Base-by-base conservation (phyloP, 2,888 invertebrate genomes). In the Morinoia aosen region DNA sequence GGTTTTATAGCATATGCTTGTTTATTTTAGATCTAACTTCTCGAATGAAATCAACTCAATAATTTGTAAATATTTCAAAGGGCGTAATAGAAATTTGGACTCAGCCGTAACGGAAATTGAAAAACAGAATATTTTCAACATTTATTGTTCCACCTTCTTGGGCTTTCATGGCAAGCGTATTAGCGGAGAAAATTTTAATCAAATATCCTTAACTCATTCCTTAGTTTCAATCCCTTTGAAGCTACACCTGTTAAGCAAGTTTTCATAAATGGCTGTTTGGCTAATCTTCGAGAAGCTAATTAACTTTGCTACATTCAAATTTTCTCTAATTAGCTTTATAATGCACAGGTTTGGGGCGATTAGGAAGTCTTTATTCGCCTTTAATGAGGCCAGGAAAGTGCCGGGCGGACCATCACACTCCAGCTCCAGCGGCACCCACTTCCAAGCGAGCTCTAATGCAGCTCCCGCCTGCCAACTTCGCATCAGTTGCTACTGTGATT, bases 241-340 rank as follows among this genome's bases (percentile, higher is more conserved):
- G 76, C 19, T 76, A 16, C 12, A 25, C 76, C 25, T 61, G 19
- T 61, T 16, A 61, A 61, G 61, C 61, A 16, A 25, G 25, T 76
- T 76, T 76, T 76, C 76, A 76, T 33, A 76, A 76, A 76, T 76
- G 76, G 76, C 76, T 76, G 25, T 76, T 76, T 33, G 33, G 76
- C 76, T 76, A 76, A 76, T 76, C 76, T 76, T 76, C 76, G 76
- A 33, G 33, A 33, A 33, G 76, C 76, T 76, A 76, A 76, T 76
- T 76, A 76, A 76, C 76, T 76, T 76, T 16, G 76, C 76, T 76
- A 76, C 76, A 76, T 90, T 90, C 48, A 40, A 90, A 90, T 90
- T 90, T 48, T 48, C 39, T 90, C 90, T 90, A 90, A 90, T 40
- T 90, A 40, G 90, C 90, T 90, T 90, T 48, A 90, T 90, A 90